Evolutionary conservation across 37 sponge, comb jelly and placozoan genomes (phyloP), one percentile per base, ranked within the genome.

Genomic region (Oscarella lobularis): DNA sequence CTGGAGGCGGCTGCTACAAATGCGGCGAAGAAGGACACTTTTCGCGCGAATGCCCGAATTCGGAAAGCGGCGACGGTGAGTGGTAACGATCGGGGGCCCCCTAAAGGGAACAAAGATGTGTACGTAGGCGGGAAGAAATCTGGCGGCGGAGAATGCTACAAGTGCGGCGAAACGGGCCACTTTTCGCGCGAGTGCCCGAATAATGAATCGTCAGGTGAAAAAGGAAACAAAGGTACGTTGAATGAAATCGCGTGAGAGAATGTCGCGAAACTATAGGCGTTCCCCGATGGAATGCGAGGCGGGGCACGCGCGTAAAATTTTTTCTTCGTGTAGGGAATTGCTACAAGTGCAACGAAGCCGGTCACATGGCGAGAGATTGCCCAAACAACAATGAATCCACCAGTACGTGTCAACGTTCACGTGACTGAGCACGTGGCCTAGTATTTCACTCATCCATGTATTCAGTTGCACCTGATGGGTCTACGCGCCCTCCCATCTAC

Each of bases 401-500:
- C 20, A 20, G 60, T 48, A 48, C 20, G 60, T 48, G 60, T 48
- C n/a, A n/a, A n/a, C n/a, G n/a, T n/a, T n/a, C n/a, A n/a, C n/a
- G n/a, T n/a, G n/a, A n/a, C n/a, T n/a, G n/a, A n/a, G n/a, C n/a
- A n/a, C n/a, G n/a, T n/a, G n/a, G n/a, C n/a, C n/a, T n/a, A n/a
- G n/a, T n/a, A n/a, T n/a, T n/a, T n/a, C n/a, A n/a, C n/a, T n/a
- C n/a, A n/a, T n/a, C n/a, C n/a, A n/a, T n/a, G n/a, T n/a, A n/a
- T n/a, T n/a, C n/a, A n/a, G n/a, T n/a, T n/a, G n/a, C n/a, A n/a
- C n/a, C n/a, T n/a, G n/a, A n/a, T n/a, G n/a, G n/a, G n/a, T n/a
- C n/a, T n/a, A 35, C 39, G 31, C 38, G 33, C 33, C 29, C 37
- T 27, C 14, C 60, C 38, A 35, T 83, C 1, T 95, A 95, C 78